Conservation (phyloP, 2,888 invertebrate genomes). For the Mystacides longicornis region DNA sequence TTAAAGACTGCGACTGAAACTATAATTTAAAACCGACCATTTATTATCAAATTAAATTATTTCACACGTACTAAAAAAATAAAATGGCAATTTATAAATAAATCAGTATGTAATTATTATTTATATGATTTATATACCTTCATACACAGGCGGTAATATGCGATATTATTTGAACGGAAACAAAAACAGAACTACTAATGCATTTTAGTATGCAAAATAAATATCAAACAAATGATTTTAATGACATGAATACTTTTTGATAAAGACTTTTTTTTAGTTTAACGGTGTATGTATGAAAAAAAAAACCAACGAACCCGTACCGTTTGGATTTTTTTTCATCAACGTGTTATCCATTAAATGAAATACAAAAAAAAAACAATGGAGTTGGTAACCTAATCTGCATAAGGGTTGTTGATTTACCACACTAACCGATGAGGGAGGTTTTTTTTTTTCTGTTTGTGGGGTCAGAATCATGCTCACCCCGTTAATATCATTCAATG, state of each 20-base stretch:
- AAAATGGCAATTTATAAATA: too few relatives aligned
- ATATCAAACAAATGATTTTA: conserved; percentile 22
- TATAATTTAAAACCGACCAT: too few relatives aligned
- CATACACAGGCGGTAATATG: too few relatives aligned
- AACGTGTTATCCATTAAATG: conserved; percentile 13
- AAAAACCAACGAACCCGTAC: conserved; percentile 21
- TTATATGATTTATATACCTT: too few relatives aligned
- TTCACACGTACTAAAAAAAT: too few relatives aligned
- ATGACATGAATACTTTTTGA: conserved; percentile 10
- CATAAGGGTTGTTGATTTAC: conserved; percentile 24
- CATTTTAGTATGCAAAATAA: conserved; percentile 15
- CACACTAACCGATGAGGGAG: conserved; percentile 18
- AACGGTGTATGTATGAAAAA: conserved; percentile 6
- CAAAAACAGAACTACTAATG: conserved; percentile 12
- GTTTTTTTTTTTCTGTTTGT: neutral
- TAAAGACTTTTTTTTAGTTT: conserved; percentile 15
- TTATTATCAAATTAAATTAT: too few relatives aligned
- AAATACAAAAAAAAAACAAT: conserved; percentile 24
- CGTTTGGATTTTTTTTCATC: conserved; percentile 21
- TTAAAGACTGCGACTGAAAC: too few relatives aligned
- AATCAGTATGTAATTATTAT: too few relatives aligned
- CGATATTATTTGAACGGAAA: too few relatives aligned
- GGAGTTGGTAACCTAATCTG: conserved; percentile 24
- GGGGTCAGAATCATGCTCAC: conserved; percentile 18
- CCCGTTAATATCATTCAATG: conserved; percentile 10